Evolutionary conservation across 2,888 invertebrate species (phyloP).

Genomic region (Ochropleura leucogaster): DNA sequence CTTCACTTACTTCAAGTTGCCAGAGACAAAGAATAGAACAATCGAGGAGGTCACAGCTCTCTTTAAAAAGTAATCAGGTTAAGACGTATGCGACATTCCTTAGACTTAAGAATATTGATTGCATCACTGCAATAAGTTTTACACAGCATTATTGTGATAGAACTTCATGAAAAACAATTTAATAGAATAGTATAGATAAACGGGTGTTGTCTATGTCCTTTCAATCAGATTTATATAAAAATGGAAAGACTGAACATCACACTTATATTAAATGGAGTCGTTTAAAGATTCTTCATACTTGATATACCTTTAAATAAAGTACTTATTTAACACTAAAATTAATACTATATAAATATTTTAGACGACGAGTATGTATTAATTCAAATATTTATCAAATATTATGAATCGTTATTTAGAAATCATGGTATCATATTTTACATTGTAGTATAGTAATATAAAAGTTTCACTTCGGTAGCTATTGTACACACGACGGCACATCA

Average conservation of each 20-base stretch:
- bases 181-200: conserved; percentile 53
- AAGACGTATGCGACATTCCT: conserved; percentile 74
- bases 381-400: conserved; percentile 40
- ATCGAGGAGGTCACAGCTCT: conserved; percentile 89
- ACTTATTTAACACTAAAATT: conserved; percentile 77
- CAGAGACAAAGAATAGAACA: conserved; percentile 88
- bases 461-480: conserved; percentile 29
- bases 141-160: conserved; percentile 77
- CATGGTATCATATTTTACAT: conserved; percentile 35
- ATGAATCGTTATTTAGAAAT: conserved; percentile 41
- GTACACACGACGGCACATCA: conserved; percentile 2
- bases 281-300: conserved; percentile 70
- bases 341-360: conserved; percentile 55
- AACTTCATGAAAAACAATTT: conserved; percentile 64
- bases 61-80: conserved; percentile 81
- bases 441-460: conserved; percentile 29
- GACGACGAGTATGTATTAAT: conserved; percentile 42
- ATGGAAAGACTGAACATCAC: conserved; percentile 83
- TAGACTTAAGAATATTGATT: conserved; percentile 72
- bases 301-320: conserved; percentile 78
- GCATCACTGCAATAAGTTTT: conserved; percentile 77
- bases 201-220: conserved; percentile 58
- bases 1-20: conserved; percentile 86
- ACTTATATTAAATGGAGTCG: conserved; percentile 67
- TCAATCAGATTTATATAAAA: conserved; percentile 73